Percentiles rank a stretch among this genome's conserved stretches.
Evolutionary conservation across 2,888 invertebrate species (phyloP).

Genomic region (Amblyjoppa fuscipennis): DNA sequence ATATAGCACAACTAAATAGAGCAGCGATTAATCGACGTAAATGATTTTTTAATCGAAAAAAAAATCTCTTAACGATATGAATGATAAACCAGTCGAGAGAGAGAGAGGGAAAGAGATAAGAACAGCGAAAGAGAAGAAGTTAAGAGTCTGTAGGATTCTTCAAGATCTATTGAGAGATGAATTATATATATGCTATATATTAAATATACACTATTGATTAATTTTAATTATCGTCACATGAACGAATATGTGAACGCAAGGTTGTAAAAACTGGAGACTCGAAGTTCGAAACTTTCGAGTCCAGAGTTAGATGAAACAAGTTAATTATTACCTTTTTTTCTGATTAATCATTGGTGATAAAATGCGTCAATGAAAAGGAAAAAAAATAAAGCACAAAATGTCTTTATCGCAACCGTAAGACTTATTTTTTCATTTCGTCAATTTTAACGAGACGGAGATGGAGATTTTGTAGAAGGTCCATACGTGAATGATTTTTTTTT

Average conservation of each 20-base stretch:
- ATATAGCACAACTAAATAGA: slow-evolving; percentile 18
- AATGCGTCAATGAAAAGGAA: slow-evolving; percentile 17
- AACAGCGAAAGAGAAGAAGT: neutral
- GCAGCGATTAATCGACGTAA: slow-evolving; percentile 31
- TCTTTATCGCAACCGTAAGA: slow-evolving; percentile 5
- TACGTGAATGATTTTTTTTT: slow-evolving; percentile 29
- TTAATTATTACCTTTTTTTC: neutral
- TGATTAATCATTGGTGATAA: neutral
- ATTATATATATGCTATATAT: slow-evolving; percentile 34
- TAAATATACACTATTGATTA: slow-evolving; percentile 58
- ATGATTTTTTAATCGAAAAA: slow-evolving; percentile 51
- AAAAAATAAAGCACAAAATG: slow-evolving; percentile 4
- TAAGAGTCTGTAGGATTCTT: slow-evolving; percentile 10
- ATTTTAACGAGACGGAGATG: slow-evolving; percentile 3
- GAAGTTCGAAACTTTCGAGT: slow-evolving; percentile 43
- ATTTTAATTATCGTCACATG: slow-evolving; percentile 51
- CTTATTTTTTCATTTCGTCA: slow-evolving; percentile 10
- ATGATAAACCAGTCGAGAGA: slow-evolving; percentile 9
- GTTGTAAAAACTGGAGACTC: slow-evolving; percentile 41
- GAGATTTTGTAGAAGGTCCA: neutral
- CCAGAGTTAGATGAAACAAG: neutral
- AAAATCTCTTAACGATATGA: slow-evolving; percentile 22
- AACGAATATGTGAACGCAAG: slow-evolving; percentile 45
- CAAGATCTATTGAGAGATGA: slow-evolving; percentile 34
- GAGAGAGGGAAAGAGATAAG: slow-evolving; percentile 6